These are phyloP conservation scores for Microtus montanus DNA, from an alignment of 2,113 vertebrate species.

Conservation along the genomic window DNA sequence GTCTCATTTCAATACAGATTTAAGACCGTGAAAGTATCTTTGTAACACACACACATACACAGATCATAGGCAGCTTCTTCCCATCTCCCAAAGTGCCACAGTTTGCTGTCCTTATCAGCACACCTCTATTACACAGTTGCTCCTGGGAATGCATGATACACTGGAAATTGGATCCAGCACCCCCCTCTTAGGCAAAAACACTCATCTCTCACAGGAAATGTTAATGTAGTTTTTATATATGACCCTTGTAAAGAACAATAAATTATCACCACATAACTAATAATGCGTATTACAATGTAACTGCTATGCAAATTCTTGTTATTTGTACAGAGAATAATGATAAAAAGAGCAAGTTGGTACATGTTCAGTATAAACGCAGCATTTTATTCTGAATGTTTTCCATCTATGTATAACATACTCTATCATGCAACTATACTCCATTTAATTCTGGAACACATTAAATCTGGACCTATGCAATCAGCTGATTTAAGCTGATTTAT, in stretches of 20 bases:
- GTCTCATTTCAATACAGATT: not conserved
- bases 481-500: not conserved
- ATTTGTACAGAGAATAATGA: not conserved
- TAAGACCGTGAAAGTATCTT: not conserved
- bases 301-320: not conserved
- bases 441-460: not conserved
- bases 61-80: not conserved
- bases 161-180: not conserved
- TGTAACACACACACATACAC: not conserved
- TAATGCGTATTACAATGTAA: not conserved
- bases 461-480: not conserved
- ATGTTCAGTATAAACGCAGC: not conserved
- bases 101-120: not conserved
- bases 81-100: not conserved
- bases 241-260: not conserved
- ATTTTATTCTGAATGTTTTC: not conserved
- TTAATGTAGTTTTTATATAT: not conserved
- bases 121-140: not conserved
- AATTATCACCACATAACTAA: not conserved
- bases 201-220: not conserved
- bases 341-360: not conserved
- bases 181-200: not conserved
- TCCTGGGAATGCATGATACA: not conserved
- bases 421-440: not conserved
- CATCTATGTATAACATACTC: not conserved